Conservation (phyloP, 2,797 vertebrate genomes). For the Phrynocephalus vlangalii region DNA sequence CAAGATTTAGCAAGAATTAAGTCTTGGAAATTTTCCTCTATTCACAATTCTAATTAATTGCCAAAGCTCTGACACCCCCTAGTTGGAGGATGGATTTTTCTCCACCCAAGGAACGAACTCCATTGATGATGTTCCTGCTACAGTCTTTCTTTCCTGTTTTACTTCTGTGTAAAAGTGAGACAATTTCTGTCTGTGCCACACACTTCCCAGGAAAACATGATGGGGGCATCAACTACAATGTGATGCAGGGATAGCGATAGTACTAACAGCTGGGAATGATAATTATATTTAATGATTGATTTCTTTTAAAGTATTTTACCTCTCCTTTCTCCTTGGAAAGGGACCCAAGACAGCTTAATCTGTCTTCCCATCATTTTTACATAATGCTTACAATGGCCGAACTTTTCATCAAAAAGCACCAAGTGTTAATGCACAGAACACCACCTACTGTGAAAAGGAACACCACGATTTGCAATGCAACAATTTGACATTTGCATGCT, state of each 20-base stretch:
- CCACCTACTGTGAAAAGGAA: neutral
- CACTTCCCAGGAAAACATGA: neutral
- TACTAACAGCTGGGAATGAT: neutral
- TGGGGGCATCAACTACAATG: neutral
- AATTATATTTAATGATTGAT: neutral
- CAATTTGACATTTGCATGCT: neutral
- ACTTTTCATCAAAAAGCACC: neutral
- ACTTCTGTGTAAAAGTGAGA: neutral
- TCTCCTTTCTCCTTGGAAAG: no score
- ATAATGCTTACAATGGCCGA: neutral
- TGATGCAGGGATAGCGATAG: neutral
- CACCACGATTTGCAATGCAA: neutral
- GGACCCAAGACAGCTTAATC: no score
- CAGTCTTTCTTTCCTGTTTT: neutral
- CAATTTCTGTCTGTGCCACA: neutral
- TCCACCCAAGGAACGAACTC: neutral
- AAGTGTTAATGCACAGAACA: neutral
- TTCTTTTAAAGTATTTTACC: no score
- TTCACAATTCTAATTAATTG: neutral
- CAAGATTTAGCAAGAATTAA: conserved; percentile 14
- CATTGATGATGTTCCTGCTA: neutral
- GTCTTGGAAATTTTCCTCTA: neutral
- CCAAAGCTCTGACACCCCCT: neutral
- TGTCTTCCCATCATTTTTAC: neutral
- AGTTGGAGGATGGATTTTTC: neutral